Conservation (phyloP, 2,888 invertebrate species). For the Scaptodrosophila latifasciaeformis region DNA sequence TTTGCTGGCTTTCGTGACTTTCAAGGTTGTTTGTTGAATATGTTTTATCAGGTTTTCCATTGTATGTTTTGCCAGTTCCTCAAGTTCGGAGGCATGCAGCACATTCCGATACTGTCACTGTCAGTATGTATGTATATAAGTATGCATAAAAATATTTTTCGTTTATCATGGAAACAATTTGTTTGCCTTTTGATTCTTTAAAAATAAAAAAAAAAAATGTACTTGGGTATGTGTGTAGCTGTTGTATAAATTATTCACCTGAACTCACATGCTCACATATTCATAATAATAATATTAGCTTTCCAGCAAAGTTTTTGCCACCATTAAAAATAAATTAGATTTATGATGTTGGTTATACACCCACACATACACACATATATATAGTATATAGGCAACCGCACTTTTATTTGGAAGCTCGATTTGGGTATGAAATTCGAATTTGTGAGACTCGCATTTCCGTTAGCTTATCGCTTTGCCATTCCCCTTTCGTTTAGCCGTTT, state of each 20-base stretch:
- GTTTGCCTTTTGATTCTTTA: conserved; percentile 32
- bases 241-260: too few species aligned
- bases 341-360: too few species aligned
- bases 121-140: not conserved
- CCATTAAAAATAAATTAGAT: too few species aligned
- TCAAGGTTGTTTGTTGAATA: conserved; percentile 50
- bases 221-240: too few species aligned
- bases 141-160: not conserved
- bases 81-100: conserved; percentile 21
- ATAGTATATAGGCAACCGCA: too few species aligned
- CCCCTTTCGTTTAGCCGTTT: not conserved
- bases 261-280: conserved; percentile 19
- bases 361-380: too few species aligned
- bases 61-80: conserved; percentile 5
- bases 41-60: conserved; percentile 30
- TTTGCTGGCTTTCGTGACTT: conserved; percentile 38
- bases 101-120: conserved; percentile 25
- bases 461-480: too few species aligned
- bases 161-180: conserved; percentile 50
- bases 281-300: too few species aligned
- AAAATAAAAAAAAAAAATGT: too few species aligned
- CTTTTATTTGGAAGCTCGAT: too few species aligned
- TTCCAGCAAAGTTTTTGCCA: too few species aligned
- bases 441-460: too few species aligned
- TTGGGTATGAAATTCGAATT: not conserved